Evolutionary conservation across 2,113 vertebrate genomes (phyloP).

Genomic region (Phoenicopterus ruber): DNA sequence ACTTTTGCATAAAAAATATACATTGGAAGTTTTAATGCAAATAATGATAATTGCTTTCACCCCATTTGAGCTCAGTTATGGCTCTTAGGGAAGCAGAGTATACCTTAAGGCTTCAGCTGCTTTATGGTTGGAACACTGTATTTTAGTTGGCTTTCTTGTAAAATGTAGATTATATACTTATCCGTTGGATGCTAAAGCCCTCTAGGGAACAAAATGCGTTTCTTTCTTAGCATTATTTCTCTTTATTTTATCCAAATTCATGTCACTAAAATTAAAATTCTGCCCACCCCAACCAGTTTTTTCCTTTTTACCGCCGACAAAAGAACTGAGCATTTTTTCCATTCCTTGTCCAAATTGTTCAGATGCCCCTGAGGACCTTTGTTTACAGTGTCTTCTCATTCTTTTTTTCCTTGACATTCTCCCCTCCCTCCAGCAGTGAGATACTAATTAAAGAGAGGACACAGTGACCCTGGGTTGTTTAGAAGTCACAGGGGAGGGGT

Average conservation of each 20-base stretch:
- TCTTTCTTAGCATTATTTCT: background rate
- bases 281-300: background rate
- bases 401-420: constrained; percentile 64
- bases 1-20: background rate
- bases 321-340: constrained; percentile 59
- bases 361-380: constrained; percentile 69
- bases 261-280: background rate
- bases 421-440: constrained; percentile 68
- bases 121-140: background rate
- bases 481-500: constrained; percentile 65
- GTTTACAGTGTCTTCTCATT: constrained; percentile 70
- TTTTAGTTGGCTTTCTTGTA: background rate
- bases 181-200: background rate
- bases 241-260: background rate
- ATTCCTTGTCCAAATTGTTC: constrained; percentile 66
- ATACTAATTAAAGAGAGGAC: constrained; percentile 78
- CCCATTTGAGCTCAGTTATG: fast-evolving
- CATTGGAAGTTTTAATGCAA: background rate
- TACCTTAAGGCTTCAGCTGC: background rate
- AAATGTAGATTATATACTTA: background rate
- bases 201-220: background rate
- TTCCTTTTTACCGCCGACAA: background rate
- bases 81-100: background rate
- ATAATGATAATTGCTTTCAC: background rate
- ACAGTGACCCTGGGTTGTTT: constrained; percentile 70